Base-by-base conservation (phyloP, 2,797 vertebrate species). In the Poeciliopsis infans region DNA sequence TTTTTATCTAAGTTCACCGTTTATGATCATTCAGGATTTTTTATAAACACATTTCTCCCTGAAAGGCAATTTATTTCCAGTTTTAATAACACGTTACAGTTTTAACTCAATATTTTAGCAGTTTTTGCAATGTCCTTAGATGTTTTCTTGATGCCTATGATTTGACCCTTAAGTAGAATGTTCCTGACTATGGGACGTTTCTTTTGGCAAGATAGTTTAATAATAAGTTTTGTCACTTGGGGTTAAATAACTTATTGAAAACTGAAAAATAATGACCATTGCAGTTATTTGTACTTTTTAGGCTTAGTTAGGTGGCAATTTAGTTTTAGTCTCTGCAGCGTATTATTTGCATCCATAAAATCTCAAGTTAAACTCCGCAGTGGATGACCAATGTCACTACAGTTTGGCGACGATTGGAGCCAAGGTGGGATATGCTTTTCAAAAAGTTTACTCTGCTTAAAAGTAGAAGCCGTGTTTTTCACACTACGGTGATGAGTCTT, bases 381-480 rank as follows among this genome's bases (percentile, higher is more conserved):
- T 18, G 23, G 36, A n/a, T 55, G 36, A 41, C 33, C 41, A 41
- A 55, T 74, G 6, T 53, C 33, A 51, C 20, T 59, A 57, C 53
- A 46, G 15, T 59, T 59, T 59, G 39, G 12, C 31, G 20, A 73
- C 53, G 1, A 33, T 41, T 25, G 39, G 10, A 41, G 10, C 64
- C 13, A 45, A 69, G 66, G 66, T 43, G 23, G 25, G 16, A 43
- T 43, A 28, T 28, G 43, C 3, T 15, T 28, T 70, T 28, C 25
- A n/a, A 4, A 70, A 70, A 46, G 25, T 41, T 71, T 59, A 15
- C 64, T 66, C 31, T 59, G 10, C 51, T 64, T 74, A 64, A 76
- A 81, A 41, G 49, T 61, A 18, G 46, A 55, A 59, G 69, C 41
- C 33, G 20, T 71, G 36, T 41, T 77, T 33, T 72, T 43, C 72